Conservation (phyloP, 2,888 invertebrate genomes). For the Scaptodrosophila latifasciaeformis region DNA sequence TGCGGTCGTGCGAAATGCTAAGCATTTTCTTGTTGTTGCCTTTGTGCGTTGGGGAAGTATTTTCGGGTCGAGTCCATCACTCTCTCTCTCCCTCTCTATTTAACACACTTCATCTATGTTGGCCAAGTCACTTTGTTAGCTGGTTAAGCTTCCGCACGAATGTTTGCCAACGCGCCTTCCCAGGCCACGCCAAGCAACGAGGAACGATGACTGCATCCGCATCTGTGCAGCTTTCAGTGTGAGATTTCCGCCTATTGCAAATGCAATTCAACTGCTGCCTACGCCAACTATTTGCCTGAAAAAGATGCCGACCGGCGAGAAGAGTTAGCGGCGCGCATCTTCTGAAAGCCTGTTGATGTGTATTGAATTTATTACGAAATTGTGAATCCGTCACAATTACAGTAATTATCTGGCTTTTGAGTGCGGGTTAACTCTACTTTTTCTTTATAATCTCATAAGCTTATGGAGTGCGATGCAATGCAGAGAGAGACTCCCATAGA, state of each 20-base stretch:
- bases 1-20: conserved; percentile 14
- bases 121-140: conserved; percentile 46
- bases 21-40: conserved; percentile 2
- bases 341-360: conserved; percentile 17
- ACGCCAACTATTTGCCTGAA: neutral
- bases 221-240: conserved; percentile 50
- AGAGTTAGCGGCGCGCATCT: conserved; percentile 24
- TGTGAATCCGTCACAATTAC: conserved; percentile 47
- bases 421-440: too few relatives aligned
- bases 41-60: conserved; percentile 16
- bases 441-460: too few relatives aligned
- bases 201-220: conserved; percentile 53
- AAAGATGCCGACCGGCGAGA: neutral
- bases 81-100: too few relatives aligned
- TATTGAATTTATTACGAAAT: conserved; percentile 52
- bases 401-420: conserved; percentile 47
- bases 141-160: conserved; percentile 58
- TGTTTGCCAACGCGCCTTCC: neutral
- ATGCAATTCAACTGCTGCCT: conserved; percentile 21
- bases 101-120: neutral
- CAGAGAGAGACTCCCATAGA: too few relatives aligned
- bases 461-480: too few relatives aligned
- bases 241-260: conserved; percentile 61
- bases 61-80: conserved; percentile 25
- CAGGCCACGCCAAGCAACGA: conserved; percentile 8